Percentiles rank a stretch among this genome's conserved stretches.
Conservation (phyloP, 1,140 invertebrate genomes). For the Protaetia brevitarsis region DNA sequence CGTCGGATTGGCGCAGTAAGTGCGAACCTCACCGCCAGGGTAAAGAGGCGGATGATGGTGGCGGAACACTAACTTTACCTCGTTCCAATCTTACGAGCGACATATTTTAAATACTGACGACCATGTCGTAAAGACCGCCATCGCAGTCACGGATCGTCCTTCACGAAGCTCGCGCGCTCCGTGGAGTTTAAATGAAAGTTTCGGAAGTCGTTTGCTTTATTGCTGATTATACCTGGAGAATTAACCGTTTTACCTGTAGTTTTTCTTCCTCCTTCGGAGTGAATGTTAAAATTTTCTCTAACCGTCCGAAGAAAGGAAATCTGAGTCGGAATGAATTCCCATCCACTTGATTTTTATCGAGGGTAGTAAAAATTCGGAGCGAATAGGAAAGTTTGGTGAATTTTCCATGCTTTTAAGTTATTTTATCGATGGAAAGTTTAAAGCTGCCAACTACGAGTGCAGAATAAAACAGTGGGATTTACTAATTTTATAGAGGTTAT, state of each 20-base stretch:
- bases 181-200: conserved; percentile 10
- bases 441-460: no score
- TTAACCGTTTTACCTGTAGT: conserved; percentile 14
- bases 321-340: not conserved
- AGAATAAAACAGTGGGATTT: no score
- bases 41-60: not conserved
- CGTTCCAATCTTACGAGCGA: not conserved
- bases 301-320: not conserved
- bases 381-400: not conserved
- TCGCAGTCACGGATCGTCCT: not conserved
- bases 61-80: not conserved
- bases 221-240: conserved; percentile 11
- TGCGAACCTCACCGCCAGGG: not conserved
- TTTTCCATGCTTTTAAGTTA: no score
- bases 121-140: not conserved
- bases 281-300: not conserved
- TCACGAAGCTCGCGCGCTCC: not conserved
- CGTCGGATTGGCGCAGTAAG: not conserved
- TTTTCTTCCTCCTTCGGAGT: not conserved
- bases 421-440: no score
- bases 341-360: not conserved
- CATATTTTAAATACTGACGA: conserved; percentile 17
- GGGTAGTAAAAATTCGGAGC: not conserved
- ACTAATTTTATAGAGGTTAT: no score
- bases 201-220: conserved; percentile 14